These are phyloP conservation scores for Polyploca ridens DNA, from an alignment of 2,888 invertebrate species.

Conservation along the genomic window DNA sequence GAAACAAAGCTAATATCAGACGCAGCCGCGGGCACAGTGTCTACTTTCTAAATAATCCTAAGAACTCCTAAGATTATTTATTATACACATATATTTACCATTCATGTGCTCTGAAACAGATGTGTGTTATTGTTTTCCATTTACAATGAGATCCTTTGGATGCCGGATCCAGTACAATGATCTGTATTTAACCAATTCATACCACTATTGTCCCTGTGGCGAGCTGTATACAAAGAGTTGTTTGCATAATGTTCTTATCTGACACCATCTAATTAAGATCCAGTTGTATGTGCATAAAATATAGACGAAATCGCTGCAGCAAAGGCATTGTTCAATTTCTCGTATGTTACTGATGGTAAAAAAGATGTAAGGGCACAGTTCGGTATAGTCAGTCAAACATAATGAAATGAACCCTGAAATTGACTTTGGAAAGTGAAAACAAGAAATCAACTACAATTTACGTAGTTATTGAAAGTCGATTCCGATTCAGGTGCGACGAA, in stretches of 20 bases:
- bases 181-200: slow-evolving; percentile 70
- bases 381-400: neutral
- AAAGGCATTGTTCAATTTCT: neutral
- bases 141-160: slow-evolving; percentile 73
- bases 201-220: slow-evolving; percentile 67
- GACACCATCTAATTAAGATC: slow-evolving; percentile 56
- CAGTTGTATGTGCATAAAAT: slow-evolving; percentile 33
- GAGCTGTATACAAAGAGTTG: slow-evolving; percentile 61
- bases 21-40: neutral
- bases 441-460: slow-evolving; percentile 47
- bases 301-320: neutral
- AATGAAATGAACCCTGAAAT: neutral
- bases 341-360: too few species aligned
- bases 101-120: slow-evolving; percentile 51
- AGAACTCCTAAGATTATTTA: slow-evolving; percentile 41
- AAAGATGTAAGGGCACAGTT: too few species aligned
- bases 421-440: slow-evolving; percentile 36
- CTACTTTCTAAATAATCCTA: slow-evolving; percentile 25
- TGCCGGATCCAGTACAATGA: slow-evolving; percentile 67
- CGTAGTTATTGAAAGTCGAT: slow-evolving; percentile 63
- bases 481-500: slow-evolving; percentile 66
- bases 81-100: slow-evolving; percentile 40
- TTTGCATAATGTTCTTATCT: slow-evolving; percentile 71
- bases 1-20: slow-evolving; percentile 9
- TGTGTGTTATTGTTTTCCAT: slow-evolving; percentile 69